Base-by-base conservation (phyloP, 2,113 vertebrate species). In the Dendrocopos noguchii region DNA sequence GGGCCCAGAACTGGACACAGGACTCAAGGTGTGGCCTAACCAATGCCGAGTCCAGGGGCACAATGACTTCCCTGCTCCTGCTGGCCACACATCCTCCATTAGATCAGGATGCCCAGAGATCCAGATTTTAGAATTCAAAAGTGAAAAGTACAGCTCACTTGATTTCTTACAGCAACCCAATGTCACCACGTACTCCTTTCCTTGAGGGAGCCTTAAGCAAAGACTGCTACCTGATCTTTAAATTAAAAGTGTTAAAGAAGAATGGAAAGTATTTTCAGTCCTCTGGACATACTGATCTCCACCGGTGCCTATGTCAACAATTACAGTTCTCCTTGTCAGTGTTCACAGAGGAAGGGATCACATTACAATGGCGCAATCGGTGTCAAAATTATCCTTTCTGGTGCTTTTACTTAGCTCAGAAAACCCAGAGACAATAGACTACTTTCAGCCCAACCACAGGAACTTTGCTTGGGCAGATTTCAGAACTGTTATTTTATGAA, bases 381-480 rank as follows among this genome's bases (percentile, higher is more conserved):
- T 59, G 31, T 73, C 57, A 72, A 83, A 78, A 88, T 79, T 66
- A 55, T 81, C n/a, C 28, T 76, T 92, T 84, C 74, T 52, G 63
- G 56, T 76, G 18, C 44, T 66, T 90, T 80, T 74, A 76, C 16
- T 91, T 70, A 88, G 67, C 9, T 89, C 42, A 60, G 1, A 0
- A 87, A 84, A 92, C 78, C 39, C 91, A 96, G 63, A 94, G 60
- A 92, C 46, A 93, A 82, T 16, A 87, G 50, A 78, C 76, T 59
- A 87, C 59, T 84, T 92, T 88, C 63, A 92, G 67, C 10, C 39
- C 56, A 79, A 61, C 46, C 52, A 55, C 75, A 82, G 84, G 67
- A 88, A 79, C 89, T 92, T 76, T 84, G 16, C 59, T 52, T 4
- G 1, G 91, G 59, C 27, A 46, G 27, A 80, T 85, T 84, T 91